Base-by-base conservation (phyloP, 2,797 vertebrate species). In the Platyrinchus mystaceus region DNA sequence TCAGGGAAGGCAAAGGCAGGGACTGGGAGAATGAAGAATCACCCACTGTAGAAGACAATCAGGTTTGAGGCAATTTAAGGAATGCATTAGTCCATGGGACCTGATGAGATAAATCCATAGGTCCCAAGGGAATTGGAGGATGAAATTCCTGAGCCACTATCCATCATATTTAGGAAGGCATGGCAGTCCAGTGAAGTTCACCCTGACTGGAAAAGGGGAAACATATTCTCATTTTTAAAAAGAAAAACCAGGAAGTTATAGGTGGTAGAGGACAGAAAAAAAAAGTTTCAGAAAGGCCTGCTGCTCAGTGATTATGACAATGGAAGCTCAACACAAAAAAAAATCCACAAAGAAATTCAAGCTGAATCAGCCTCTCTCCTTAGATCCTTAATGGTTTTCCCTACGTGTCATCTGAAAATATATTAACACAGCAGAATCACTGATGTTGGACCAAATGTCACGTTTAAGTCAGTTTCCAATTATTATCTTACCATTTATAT, bases 401-500 rank as follows among this genome's bases (percentile, higher is more conserved):
- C 10, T 76, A 0, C 8, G 7, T 59, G 27, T 28, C 36, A 46
- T 73, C 30, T 82, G 63, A 56, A 95, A 77, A 87, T 13, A 34
- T 19, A 76, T 77, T 82, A 76, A 59, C 1, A 0, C 28, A 49
- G 52, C 43, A 76, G 69, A 90, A 87, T 56, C 59, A 74, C 46
- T 66, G 62, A 52, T 89, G 56, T 74, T 90, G 81, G 67, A 34
- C 67, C 70, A 93, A 94, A 84, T 41, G 36, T 67, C 77, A 63
- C 56, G 59, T 74, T 73, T 84, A 74, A 79, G 81, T 60, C 47
- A 28, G 34, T 67, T 95, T 78, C 63, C 67, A 89, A 79, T 84
- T 87, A 79, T 93, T 79, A 79, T 84, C 47, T 88, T 73, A 56
- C 36, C 28, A 79, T 87, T 93, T 90, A 67, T 82, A 84, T 89